Evolutionary conservation across 2,113 vertebrate species (phyloP).

Genomic region (Egretta garzetta): DNA sequence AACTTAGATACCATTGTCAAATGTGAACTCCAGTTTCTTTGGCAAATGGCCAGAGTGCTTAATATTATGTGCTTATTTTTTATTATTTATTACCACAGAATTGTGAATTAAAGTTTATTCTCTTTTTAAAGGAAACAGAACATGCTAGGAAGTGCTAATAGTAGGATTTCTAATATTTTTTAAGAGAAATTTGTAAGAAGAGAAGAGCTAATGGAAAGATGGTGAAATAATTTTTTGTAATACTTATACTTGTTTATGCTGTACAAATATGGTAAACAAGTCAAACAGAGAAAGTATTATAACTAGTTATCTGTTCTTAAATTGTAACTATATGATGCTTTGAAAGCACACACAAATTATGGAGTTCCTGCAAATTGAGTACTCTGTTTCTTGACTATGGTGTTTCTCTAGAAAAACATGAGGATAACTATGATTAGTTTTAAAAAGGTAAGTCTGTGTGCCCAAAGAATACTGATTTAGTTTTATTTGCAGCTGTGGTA

Average conservation of each 20-base stretch:
- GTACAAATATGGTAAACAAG: background rate
- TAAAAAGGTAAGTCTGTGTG: background rate
- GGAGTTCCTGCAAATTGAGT: background rate
- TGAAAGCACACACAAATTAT: background rate
- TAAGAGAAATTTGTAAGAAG: background rate
- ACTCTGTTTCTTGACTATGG: background rate
- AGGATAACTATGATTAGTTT: background rate
- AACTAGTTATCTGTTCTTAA: background rate
- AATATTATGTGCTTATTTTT: background rate
- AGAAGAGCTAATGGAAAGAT: background rate
- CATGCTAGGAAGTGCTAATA: background rate
- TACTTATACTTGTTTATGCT: background rate
- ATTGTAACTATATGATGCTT: background rate
- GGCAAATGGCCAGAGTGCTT: background rate
- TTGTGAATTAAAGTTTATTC: background rate
- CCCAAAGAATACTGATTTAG: background rate
- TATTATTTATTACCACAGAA: background rate
- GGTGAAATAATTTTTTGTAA: background rate
- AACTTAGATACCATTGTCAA: background rate
- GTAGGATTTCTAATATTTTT: background rate
- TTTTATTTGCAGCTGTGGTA: background rate
- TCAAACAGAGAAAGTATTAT: background rate
- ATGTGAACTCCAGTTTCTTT: background rate
- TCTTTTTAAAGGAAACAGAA: background rate
- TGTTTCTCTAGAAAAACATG: background rate